Percentiles rank a stretch among this genome's conserved stretches.
phyloP scores from a whole-genome alignment of 2,888 invertebrate species.

The Ophion ellenae region DNA sequence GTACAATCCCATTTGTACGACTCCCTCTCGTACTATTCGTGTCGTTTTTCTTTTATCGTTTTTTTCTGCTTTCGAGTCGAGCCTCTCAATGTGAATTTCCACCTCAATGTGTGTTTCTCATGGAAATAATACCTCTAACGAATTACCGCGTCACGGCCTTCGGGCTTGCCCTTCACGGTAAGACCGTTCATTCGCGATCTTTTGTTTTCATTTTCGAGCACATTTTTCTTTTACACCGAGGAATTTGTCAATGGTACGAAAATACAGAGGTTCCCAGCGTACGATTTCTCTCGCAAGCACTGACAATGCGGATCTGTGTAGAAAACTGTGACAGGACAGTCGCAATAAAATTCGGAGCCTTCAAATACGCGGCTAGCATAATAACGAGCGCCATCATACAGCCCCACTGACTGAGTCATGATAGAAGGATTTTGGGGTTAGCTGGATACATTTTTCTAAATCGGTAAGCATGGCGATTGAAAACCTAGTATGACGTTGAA shows the following conservation, averaged over 20 bases:
- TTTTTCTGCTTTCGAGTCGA: slow-evolving; percentile 10
- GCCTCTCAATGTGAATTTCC: background rate
- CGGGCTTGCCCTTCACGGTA: background rate
- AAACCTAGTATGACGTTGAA: too few species aligned
- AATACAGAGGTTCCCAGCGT: background rate
- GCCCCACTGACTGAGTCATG: too few species aligned
- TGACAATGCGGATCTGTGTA: too few species aligned
- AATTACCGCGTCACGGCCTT: slow-evolving; percentile 34
- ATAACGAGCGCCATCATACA: too few species aligned
- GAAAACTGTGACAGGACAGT: too few species aligned
- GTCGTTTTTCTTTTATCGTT: slow-evolving; percentile 18
- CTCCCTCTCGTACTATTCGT: slow-evolving; percentile 20
- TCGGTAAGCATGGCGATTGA: too few species aligned
- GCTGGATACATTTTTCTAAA: too few species aligned
- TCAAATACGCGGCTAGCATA: too few species aligned
- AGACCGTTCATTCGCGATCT: background rate
- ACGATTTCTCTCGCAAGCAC: background rate
- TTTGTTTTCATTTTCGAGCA: background rate
- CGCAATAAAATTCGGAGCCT: too few species aligned
- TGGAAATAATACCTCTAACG: slow-evolving; percentile 55
- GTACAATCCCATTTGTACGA: slow-evolving; percentile 32
- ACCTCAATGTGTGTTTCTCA: slow-evolving; percentile 20
- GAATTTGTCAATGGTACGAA: background rate
- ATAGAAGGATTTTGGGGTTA: too few species aligned
- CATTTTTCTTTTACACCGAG: background rate